Evolutionary conservation across 2,797 vertebrate genomes (phyloP).

Genomic region (Platalea minor): DNA sequence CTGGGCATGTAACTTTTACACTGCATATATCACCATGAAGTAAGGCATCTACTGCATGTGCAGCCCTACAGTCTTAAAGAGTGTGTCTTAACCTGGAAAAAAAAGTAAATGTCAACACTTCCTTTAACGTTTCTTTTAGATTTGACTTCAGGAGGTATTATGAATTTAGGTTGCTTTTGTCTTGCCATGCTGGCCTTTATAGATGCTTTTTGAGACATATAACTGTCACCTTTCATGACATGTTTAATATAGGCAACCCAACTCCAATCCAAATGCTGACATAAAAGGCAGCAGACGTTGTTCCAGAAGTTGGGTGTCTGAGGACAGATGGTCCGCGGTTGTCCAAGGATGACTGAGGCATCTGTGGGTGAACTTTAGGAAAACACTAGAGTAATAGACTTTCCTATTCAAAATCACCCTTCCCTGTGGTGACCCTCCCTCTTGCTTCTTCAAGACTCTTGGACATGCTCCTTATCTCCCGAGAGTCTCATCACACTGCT

Average conservation of each 20-base stretch:
- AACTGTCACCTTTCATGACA: background rate
- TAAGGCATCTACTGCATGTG: background rate
- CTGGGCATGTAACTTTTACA: background rate
- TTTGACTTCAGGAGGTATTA: background rate
- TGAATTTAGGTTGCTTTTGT: background rate
- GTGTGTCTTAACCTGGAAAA: background rate
- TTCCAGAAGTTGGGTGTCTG: background rate
- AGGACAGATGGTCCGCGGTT: background rate
- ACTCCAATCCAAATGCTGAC: background rate
- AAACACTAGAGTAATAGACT: background rate
- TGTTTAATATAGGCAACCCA: background rate
- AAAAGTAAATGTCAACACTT: background rate
- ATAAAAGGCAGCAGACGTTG: background rate
- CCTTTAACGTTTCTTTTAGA: background rate
- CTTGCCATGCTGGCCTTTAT: background rate
- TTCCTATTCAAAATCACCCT: background rate
- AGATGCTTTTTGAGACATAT: background rate
- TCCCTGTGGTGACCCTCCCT: background rate
- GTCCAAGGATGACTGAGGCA: background rate
- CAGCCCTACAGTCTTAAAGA: background rate
- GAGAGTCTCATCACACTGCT: background rate
- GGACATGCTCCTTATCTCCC: background rate
- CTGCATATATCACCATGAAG: background rate
- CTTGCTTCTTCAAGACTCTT: background rate
- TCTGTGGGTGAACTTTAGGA: background rate